These are phyloP conservation scores for Malurus elegans DNA, from an alignment of 2,113 vertebrate species.

Conservation along the genomic window DNA sequence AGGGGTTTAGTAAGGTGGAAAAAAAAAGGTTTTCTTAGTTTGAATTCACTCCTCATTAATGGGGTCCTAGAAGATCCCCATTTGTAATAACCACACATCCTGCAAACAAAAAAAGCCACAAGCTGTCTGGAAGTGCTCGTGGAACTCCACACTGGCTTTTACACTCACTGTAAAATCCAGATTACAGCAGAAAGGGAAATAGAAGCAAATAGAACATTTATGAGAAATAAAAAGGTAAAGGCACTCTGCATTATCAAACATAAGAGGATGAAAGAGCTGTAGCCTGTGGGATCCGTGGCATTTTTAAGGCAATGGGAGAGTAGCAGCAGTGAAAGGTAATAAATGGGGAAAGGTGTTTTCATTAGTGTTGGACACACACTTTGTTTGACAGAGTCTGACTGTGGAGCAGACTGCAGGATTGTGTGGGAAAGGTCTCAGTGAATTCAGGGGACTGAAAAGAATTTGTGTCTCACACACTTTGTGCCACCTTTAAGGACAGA, in stretches of 20 bases:
- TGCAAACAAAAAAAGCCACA: neutral
- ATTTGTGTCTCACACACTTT: neutral
- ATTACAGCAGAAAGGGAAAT: neutral
- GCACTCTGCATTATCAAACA: neutral
- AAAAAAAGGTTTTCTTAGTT: neutral
- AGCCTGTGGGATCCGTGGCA: neutral
- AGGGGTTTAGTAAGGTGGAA: neutral
- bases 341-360: neutral
- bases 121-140: neutral
- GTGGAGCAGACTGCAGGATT: neutral
- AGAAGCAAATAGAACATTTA: neutral
- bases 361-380: neutral
- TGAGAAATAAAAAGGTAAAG: neutral
- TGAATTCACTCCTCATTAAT: neutral
- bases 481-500: neutral
- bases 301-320: neutral
- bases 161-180: neutral
- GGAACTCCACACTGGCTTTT: neutral
- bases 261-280: neutral
- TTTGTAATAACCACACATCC: neutral
- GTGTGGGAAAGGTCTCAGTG: neutral
- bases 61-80: neutral
- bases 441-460: neutral
- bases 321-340: neutral
- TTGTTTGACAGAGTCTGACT: neutral